Evolutionary conservation across 2,888 invertebrate genomes (phyloP).

Genomic region (Stenurella melanura): DNA sequence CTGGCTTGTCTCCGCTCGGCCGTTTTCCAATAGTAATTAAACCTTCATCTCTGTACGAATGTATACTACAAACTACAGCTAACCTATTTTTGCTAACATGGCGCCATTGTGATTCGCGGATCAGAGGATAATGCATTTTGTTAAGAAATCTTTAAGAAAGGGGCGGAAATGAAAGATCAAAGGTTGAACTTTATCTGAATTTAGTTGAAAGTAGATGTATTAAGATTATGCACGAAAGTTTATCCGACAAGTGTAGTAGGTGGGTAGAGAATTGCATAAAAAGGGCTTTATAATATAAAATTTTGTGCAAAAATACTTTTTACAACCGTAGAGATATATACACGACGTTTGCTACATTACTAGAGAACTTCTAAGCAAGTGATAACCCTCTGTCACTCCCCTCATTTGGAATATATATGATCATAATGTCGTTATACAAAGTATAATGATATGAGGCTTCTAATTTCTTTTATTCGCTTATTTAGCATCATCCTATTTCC

Average conservation of each 20-base stretch:
- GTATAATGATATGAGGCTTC: too few relatives aligned
- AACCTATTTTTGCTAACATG: constrained; percentile 45
- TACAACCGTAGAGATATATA: too few relatives aligned
- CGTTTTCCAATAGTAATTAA: constrained; percentile 51
- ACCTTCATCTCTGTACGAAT: constrained; percentile 17
- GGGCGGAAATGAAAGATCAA: constrained; percentile 41
- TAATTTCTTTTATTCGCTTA: too few relatives aligned
- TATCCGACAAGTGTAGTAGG: neutral
- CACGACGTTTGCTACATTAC: too few relatives aligned
- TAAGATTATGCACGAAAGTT: neutral
- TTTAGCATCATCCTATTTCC: too few relatives aligned
- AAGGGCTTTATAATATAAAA: too few relatives aligned
- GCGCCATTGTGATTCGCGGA: constrained; percentile 45
- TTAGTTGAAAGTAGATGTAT: constrained; percentile 33
- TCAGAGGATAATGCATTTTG: constrained; percentile 45
- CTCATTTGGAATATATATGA: too few relatives aligned
- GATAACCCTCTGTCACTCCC: too few relatives aligned
- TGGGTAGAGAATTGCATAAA: too few relatives aligned
- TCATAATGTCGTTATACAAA: too few relatives aligned
- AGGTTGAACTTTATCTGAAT: constrained; percentile 44
- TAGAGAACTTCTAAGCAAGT: too few relatives aligned
- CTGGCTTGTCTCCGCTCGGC: constrained; percentile 42
- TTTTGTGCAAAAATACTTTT: too few relatives aligned
- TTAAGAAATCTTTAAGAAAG: neutral
- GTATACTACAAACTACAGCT: constrained; percentile 19